These are phyloP conservation scores for Philaenus spumarius DNA, from an alignment of 1,140 invertebrate genomes.

Conservation along the genomic window DNA sequence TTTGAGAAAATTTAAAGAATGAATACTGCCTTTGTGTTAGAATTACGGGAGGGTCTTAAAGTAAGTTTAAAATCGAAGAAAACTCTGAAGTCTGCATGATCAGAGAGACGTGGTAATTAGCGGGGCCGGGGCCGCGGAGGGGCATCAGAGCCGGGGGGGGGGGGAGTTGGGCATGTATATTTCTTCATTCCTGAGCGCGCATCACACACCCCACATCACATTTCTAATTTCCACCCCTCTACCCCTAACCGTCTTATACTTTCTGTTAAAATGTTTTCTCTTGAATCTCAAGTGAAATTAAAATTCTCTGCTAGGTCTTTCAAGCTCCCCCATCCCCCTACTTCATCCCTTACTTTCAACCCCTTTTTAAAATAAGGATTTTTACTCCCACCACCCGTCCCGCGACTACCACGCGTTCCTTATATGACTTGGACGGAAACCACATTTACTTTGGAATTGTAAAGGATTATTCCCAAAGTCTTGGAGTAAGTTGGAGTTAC, in stretches of 20 bases:
- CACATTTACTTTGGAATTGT: too few relatives aligned
- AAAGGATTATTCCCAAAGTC: too few relatives aligned
- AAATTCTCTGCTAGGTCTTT: constrained; percentile 28
- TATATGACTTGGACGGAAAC: background rate
- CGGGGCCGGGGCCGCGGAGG: background rate
- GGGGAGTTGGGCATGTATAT: constrained; percentile 12
- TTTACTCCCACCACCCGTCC: constrained; percentile 20
- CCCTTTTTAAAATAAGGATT: constrained; percentile 30
- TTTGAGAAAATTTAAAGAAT: constrained; percentile 15
- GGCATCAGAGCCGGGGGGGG: background rate
- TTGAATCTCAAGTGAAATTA: constrained; percentile 33
- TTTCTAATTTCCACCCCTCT: constrained; percentile 29
- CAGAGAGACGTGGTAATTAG: constrained; percentile 14
- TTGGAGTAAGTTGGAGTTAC: too few relatives aligned
- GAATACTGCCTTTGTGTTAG: background rate
- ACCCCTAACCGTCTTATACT: constrained; percentile 25
- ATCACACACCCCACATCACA: constrained; percentile 22
- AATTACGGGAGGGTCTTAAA: background rate
- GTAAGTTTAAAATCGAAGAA: constrained; percentile 17
- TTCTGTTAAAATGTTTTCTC: constrained; percentile 34
- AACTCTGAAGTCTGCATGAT: constrained; percentile 13
- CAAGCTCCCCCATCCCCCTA: constrained; percentile 11
- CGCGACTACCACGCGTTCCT: background rate
- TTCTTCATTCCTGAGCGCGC: constrained; percentile 26
- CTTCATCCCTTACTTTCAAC: constrained; percentile 19